phyloP scores from a whole-genome alignment of 2,888 invertebrate genomes.

The Parapristionchus giblindavisi region DNA sequence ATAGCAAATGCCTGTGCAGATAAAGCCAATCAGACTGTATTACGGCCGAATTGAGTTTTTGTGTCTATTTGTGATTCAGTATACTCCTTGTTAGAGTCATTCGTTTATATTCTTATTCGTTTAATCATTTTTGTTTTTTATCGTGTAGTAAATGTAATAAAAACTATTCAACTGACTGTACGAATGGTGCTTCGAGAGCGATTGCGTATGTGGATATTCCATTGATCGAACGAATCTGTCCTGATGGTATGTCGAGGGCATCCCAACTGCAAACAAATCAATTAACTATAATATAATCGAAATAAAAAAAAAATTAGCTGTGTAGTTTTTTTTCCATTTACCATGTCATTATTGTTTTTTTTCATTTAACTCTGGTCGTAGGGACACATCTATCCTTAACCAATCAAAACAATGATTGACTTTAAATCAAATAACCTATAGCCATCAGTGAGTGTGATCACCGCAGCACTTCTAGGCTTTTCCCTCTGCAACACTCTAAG shows the following conservation, averaged over 20 bases:
- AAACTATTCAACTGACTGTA: neutral
- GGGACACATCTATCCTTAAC: neutral
- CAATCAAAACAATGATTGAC: neutral
- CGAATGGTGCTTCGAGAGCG: neutral
- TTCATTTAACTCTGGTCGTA: too few relatives aligned
- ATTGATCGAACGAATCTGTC: neutral
- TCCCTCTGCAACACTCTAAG: conserved; percentile 1
- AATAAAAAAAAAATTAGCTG: too few relatives aligned
- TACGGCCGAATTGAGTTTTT: too few relatives aligned
- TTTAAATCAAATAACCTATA: too few relatives aligned
- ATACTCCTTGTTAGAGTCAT: too few relatives aligned
- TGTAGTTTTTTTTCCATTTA: too few relatives aligned
- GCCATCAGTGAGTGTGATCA: conserved; percentile 30
- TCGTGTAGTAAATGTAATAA: neutral
- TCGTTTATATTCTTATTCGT: too few relatives aligned
- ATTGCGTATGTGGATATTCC: conserved; percentile 6
- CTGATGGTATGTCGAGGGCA: neutral
- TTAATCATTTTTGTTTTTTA: neutral
- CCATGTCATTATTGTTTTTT: too few relatives aligned
- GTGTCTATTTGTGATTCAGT: too few relatives aligned
- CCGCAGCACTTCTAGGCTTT: neutral
- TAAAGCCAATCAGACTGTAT: too few relatives aligned
- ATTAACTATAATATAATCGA: neutral
- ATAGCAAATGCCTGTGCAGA: too few relatives aligned
- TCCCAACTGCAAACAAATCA: conserved; percentile 17